A percentile compares a stretch with the other conserved stretches of the same genome.
phyloP scores from a whole-genome alignment of 53 echinoderm and acorn worm genomes.

The Echinarachnius parma region DNA sequence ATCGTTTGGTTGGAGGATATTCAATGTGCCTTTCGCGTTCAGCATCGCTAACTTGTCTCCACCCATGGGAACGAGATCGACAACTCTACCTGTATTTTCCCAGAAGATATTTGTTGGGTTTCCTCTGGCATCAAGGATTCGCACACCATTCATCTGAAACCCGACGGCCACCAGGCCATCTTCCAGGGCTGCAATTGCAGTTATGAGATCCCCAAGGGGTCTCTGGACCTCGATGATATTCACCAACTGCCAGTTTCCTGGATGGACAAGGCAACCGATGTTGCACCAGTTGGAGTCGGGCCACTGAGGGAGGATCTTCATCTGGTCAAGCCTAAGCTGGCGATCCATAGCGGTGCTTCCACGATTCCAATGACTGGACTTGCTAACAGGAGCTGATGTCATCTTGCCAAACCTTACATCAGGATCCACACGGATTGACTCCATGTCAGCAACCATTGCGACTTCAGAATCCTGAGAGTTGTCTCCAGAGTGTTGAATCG shows the following conservation, averaged over 20 bases:
- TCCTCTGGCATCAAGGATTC: background rate
- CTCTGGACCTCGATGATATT: background rate
- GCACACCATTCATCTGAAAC: constrained; percentile 19
- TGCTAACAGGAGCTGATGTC: too few relatives aligned
- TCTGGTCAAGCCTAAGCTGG: background rate
- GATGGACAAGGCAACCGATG: constrained; percentile 4
- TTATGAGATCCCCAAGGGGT: constrained; percentile 11
- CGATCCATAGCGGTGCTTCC: constrained; percentile 5
- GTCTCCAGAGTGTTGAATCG: too few relatives aligned
- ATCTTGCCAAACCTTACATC: too few relatives aligned
- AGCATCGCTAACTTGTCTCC: constrained; percentile 1
- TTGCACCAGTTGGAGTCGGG: too few relatives aligned
- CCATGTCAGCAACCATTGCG: too few relatives aligned
- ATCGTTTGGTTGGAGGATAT: background rate
- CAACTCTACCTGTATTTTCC: background rate
- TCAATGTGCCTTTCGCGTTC: background rate
- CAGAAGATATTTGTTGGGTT: background rate
- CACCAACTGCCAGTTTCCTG: constrained; percentile 18
- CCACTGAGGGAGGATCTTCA: too few relatives aligned
- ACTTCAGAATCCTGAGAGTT: too few relatives aligned
- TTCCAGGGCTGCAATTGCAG: constrained; percentile 10
- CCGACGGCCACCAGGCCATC: constrained; percentile 17
- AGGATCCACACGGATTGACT: too few relatives aligned
- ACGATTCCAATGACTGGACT: too few relatives aligned
- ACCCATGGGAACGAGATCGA: background rate